Percentiles rank a stretch among this genome's conserved stretches.
Evolutionary conservation across 2,113 vertebrate genomes (phyloP).

Genomic region (Vombatus ursinus): DNA sequence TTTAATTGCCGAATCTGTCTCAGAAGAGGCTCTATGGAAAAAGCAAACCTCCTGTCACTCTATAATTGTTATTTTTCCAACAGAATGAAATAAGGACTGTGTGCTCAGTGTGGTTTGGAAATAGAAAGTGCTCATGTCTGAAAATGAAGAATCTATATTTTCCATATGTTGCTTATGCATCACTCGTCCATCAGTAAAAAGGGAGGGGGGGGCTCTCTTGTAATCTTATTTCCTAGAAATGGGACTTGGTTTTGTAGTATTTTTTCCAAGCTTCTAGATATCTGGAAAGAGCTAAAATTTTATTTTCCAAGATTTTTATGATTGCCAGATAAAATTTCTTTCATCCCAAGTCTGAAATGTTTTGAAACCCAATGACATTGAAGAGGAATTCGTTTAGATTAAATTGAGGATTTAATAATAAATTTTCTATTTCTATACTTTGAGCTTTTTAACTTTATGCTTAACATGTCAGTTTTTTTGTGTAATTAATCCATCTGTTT

Average conservation of each 20-base stretch:
- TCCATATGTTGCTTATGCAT: conserved; percentile 31
- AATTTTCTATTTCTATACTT: conserved; percentile 77
- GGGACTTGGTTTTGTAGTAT: conserved; percentile 50
- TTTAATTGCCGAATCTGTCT: conserved; percentile 70
- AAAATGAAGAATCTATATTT: conserved; percentile 65
- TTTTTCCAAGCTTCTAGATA: conserved; percentile 49
- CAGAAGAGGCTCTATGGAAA: conserved; percentile 53
- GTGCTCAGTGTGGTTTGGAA: conserved; percentile 56
- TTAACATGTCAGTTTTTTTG: conserved; percentile 71
- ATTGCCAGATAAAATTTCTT: conserved; percentile 67
- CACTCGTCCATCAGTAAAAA: neutral
- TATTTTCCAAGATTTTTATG: conserved; percentile 71
- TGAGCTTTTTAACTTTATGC: conserved; percentile 74
- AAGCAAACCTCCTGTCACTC: conserved; percentile 67
- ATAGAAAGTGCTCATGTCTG: conserved; percentile 65
- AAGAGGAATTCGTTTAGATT: conserved; percentile 76
- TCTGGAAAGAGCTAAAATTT: conserved; percentile 60
- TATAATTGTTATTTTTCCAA: conserved; percentile 72
- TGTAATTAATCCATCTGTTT: conserved; percentile 79
- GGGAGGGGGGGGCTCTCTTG: neutral
- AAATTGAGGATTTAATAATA: conserved; percentile 75
- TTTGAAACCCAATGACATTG: conserved; percentile 75
- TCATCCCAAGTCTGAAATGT: conserved; percentile 71
- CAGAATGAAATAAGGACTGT: conserved; percentile 67
- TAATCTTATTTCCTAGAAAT: conserved; percentile 57